Base-by-base conservation (phyloP, 2,888 invertebrate genomes). In the Clanis bilineata region DNA sequence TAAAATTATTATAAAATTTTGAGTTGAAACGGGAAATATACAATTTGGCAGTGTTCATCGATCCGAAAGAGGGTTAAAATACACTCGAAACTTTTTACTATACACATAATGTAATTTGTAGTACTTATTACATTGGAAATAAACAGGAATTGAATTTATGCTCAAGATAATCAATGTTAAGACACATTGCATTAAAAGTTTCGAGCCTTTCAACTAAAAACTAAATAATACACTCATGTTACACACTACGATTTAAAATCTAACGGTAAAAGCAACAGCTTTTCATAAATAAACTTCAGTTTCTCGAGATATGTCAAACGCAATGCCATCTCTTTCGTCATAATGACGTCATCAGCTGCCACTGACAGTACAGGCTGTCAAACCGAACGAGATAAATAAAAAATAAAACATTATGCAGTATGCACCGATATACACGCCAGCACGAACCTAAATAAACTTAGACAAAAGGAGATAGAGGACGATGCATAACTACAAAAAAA, bases 321-420 rank as follows among this genome's bases (percentile, higher is more conserved):
- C 44, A 28, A 45, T 23, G 12, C n/a, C 23, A 23, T 23, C 45
- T 10, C 23, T 45, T 4, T 41, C 41, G 41, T 41, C 41, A 18
- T 18, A 18, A 7, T 68, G 54, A 47, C 54, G 15, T 47, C 45
- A 63, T 58, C 41, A 56, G 47, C 59, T 44, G 36, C 58, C 39
- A 56, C 12, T 45, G 44, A 47, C 45, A 58, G 7, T n/a, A 22
- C n/a, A 15, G 39, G 51, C 45, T 32, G 23, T 18, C 22, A 15
- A n/a, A 12, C 9, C 5, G 15, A 10, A 57, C 3, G 15, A 7
- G 21, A n/a, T 22, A 56, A 45, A 69, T 66, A 70, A 70, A 67
- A 61, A 67, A 68, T 68, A 75, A 78, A 78, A 75, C 71, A 86
- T 86, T 87, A 89, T 88, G 87, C 71, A 86, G 86, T 87, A 89